Evolutionary conservation across 1,140 invertebrate genomes (phyloP).

Genomic region (Eulimnadia texana): DNA sequence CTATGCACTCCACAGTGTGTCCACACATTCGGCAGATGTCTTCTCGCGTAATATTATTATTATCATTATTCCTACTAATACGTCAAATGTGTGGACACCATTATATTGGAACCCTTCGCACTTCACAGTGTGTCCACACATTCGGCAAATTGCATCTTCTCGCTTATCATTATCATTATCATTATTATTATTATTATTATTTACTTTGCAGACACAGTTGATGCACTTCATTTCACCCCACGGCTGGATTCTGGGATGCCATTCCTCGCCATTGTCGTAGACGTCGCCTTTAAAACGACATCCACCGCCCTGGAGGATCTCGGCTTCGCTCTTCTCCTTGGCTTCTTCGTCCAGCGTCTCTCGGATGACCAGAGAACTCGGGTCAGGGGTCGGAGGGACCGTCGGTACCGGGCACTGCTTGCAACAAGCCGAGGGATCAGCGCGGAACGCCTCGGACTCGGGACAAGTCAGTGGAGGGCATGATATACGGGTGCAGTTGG

Average conservation of each 20-base stretch:
- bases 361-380: slow-evolving; percentile 24
- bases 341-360: slow-evolving; percentile 15
- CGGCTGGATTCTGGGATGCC: slow-evolving; percentile 60
- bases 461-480: slow-evolving; percentile 57
- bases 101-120: too few relatives aligned
- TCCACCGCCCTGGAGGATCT: slow-evolving; percentile 21
- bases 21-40: too few relatives aligned
- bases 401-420: slow-evolving; percentile 43
- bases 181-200: background rate
- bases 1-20: too few relatives aligned
- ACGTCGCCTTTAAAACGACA: slow-evolving; percentile 35
- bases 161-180: too few relatives aligned
- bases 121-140: too few relatives aligned
- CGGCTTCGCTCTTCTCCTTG: slow-evolving; percentile 16
- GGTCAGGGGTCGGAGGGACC: slow-evolving; percentile 11
- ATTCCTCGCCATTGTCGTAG: slow-evolving; percentile 63
- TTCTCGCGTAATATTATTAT: too few relatives aligned
- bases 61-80: too few relatives aligned
- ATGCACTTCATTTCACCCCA: slow-evolving; percentile 73
- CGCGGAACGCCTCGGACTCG: slow-evolving; percentile 49
- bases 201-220: slow-evolving; percentile 71
- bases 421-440: slow-evolving; percentile 60
- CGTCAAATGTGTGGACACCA: too few relatives aligned
- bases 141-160: too few relatives aligned
- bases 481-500: slow-evolving; percentile 53